phyloP scores from a whole-genome alignment of 2,113 vertebrate species.

The Narcine bancroftii region DNA sequence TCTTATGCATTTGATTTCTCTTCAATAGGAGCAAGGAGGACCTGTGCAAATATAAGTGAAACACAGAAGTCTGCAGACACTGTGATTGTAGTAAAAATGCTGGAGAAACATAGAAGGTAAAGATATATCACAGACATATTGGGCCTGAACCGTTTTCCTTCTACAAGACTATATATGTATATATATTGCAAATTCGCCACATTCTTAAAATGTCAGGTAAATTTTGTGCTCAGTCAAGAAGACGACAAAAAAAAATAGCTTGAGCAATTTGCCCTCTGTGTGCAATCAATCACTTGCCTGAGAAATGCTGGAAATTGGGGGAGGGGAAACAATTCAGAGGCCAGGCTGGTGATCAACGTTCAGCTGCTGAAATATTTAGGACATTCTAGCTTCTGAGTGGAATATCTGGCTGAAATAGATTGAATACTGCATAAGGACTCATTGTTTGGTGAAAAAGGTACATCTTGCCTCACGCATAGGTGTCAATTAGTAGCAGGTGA shows the following conservation, averaged over 20 bases:
- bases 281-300: not conserved
- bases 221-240: not conserved
- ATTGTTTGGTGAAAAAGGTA: not conserved
- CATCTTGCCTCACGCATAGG: not conserved
- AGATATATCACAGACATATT: too few species aligned
- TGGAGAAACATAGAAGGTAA: too few species aligned
- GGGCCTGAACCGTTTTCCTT: too few species aligned
- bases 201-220: not conserved
- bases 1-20: not conserved
- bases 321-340: not conserved
- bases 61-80: too few species aligned
- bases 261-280: not conserved
- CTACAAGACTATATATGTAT: too few species aligned
- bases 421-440: not conserved
- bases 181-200: not conserved
- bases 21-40: not conserved
- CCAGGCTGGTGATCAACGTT: not conserved
- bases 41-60: not conserved
- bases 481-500: not conserved
- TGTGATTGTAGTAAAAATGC: too few species aligned
- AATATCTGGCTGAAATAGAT: not conserved
- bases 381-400: not conserved
- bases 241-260: not conserved
- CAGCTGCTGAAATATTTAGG: not conserved
- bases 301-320: not conserved